Base-by-base conservation (phyloP, 2,113 vertebrate species). In the Percopsis transmontana region DNA sequence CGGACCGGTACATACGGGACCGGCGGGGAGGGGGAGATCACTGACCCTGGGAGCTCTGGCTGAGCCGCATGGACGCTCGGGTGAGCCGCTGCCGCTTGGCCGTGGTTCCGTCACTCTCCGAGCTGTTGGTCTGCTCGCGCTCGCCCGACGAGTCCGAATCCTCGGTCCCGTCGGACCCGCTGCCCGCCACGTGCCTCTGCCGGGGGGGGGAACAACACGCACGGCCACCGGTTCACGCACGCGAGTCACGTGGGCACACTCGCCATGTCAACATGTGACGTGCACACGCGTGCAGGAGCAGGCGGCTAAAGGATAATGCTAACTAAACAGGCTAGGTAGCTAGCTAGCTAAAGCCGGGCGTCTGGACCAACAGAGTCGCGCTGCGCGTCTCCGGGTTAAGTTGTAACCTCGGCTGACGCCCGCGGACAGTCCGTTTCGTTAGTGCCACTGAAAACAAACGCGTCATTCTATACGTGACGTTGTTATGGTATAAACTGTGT, bases 141-240 rank as follows among this genome's bases (percentile, higher is more conserved):
- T 99, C 97, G 61, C 94, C 97, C 19, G 97, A 99, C 63, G 96
- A 96, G 89, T 99, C 97, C 0, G 97, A 99, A 89, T 99, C 97
- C 90, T 98, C 97, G 0, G 97, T 99, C 15, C 95, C 96, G 62
- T 99, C 97, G 38, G 97, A 98, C 88, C 96, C 97, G 70, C 97
- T 99, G 58, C 96, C 97, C 5, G 77, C 59, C 20, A 96, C 95
- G 33, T 95, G 95, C 90, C 97, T 96, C 96, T 98, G 80, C 78
- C 80, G 91, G 11, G 24, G 24, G 91, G 11, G 24, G 24, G 4
- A 56, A 45, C 18, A 44, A 3, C 48, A 2, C 27, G 0, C 53
- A 54, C 21, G 27, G 6, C 14, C 3, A 24, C 59, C 20, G 21
- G 47, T 33, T 57, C n/a, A 47, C 13, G 21, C 19, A 44, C 33